These are phyloP conservation scores for Meleagris gallopavo DNA, from an alignment of 2,113 vertebrate genomes.

Conservation along the genomic window DNA sequence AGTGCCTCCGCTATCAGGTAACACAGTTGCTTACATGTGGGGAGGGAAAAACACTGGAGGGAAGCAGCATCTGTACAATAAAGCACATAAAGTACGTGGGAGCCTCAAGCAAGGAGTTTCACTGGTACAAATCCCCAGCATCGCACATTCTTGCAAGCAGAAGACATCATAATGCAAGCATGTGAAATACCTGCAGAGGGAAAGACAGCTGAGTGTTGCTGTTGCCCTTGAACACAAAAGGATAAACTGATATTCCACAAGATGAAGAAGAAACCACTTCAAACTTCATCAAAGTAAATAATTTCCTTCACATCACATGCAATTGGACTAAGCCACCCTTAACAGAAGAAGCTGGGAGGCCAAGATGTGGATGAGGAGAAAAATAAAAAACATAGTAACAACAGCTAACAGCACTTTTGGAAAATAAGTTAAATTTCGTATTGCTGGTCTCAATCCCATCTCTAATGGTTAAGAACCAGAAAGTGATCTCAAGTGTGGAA, in stretches of 20 bases:
- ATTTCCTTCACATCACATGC: neutral
- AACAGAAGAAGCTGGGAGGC: neutral
- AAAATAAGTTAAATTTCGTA: neutral
- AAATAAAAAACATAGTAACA: neutral
- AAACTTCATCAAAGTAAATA: neutral
- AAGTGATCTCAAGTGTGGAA: neutral
- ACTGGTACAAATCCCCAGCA: neutral
- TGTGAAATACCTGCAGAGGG: neutral
- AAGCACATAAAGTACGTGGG: neutral
- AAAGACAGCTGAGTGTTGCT: neutral
- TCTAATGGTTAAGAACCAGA: neutral
- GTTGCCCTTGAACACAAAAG: neutral
- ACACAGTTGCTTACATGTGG: neutral
- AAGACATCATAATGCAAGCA: neutral
- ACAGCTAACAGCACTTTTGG: neutral
- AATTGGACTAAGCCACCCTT: neutral
- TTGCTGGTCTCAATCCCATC: neutral
- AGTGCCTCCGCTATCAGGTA: neutral
- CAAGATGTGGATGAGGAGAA: neutral
- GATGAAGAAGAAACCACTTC: neutral
- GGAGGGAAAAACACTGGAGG: neutral
- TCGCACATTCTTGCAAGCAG: neutral
- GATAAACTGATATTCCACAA: neutral
- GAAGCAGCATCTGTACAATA: neutral
- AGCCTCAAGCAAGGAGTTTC: neutral